Base-by-base conservation (phyloP, 2,113 vertebrate genomes). In the Zapornia atra region DNA sequence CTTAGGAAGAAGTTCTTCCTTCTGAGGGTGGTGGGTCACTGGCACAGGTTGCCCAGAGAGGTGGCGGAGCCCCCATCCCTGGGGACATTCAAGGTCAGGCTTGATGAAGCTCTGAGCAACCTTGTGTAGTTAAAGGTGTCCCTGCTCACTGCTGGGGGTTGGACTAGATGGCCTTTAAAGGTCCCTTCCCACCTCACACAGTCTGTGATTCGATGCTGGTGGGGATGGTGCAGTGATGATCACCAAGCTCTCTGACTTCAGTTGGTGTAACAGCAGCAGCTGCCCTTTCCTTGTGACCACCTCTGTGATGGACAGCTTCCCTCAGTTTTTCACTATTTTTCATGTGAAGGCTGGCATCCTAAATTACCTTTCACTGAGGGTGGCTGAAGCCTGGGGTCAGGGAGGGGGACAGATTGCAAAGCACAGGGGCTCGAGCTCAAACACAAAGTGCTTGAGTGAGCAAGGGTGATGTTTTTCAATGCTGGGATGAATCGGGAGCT, bases 391-490 rank as follows among this genome's bases (percentile, higher is more conserved):
- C 42, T 34, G 20, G 38, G 14, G 38, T 66, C 33, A 64, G 34
- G 20, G 15, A 50, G 3, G 17, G 26, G 31, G 38, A 7, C 28
- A 60, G 46, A 64, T 7, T 70, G 56, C 72, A 76, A 64, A 93
- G 31, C 69, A 42, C n/a, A 44, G 44, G 56, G 56, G 12, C 50
- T 75, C 22, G 15, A 48, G 24, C 61, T 79, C 25, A 20, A 16
- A 36, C 57, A 63, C 68, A 66, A 71, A 51, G 38, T 17, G 44
- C 44, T 73, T 75, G 11, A 48, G 24, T 11, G 25, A 91, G 75
- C 46, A 38, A 6, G 24, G n/a, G 50, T 1, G 2, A 46, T 34
- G 20, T 7, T 42, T 72, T 64, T 15, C 3, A 1, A 2, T 53
- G 31, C 51, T 75, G 56, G 40, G 34, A 14, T 63, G 42, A 10